phyloP scores from a whole-genome alignment of 1,140 invertebrate species.

The Drosophila chauvacae region DNA sequence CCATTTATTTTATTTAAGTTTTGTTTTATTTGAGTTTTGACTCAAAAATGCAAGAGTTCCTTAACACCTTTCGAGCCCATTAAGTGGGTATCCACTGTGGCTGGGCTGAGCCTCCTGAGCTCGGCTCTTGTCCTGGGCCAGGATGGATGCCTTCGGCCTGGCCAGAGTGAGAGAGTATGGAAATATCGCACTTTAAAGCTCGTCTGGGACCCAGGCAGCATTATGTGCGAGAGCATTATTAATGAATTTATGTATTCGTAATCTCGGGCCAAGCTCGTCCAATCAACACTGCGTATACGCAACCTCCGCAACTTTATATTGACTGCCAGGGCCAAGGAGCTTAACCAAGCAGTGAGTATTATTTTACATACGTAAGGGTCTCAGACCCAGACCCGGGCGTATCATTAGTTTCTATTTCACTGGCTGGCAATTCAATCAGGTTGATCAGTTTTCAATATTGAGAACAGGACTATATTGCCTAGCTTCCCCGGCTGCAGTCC shows the following conservation, averaged over 20 bases:
- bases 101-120: constrained; percentile 12
- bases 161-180: constrained; percentile 20
- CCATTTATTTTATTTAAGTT: not conserved
- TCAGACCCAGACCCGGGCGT: constrained; percentile 1
- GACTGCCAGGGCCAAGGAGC: constrained; percentile 16
- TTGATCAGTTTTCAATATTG: constrained; percentile 53
- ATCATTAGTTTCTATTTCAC: constrained; percentile 62
- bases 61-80: not conserved
- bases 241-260: constrained; percentile 72
- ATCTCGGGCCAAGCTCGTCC: constrained; percentile 37
- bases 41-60: not conserved
- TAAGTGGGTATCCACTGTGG: not conserved
- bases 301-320: constrained; percentile 14
- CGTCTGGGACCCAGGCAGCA: constrained; percentile 41
- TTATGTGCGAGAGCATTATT: constrained; percentile 69
- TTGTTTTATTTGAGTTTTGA: too few relatives aligned
- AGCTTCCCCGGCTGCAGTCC: constrained; percentile 8
- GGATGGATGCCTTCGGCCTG: constrained; percentile 13
- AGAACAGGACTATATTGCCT: constrained; percentile 23
- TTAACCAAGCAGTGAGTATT: constrained; percentile 32
- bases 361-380: constrained; percentile 23
- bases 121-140: not conserved
- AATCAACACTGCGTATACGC: constrained; percentile 19
- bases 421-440: constrained; percentile 59
- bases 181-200: constrained; percentile 55